A percentile compares a stretch with the other conserved stretches of the same genome.
phyloP scores from a whole-genome alignment of 2,888 invertebrate genomes.

The Callinectes sapidus region DNA sequence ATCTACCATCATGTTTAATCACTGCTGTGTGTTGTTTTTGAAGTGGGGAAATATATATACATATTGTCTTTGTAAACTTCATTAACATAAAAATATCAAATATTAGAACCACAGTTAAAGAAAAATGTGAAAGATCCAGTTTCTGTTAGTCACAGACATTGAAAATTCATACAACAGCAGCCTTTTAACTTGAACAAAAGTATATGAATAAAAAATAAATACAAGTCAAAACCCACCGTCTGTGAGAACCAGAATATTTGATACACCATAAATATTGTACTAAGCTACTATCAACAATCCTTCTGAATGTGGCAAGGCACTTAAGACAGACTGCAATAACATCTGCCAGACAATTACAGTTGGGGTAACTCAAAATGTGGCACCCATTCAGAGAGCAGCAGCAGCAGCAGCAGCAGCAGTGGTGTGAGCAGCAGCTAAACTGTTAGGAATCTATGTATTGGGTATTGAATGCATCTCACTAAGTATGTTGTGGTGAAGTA shows the following conservation, averaged over 20 bases:
- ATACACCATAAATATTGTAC: conserved; percentile 45
- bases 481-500: background rate
- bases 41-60: conserved; percentile 5
- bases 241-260: conserved; percentile 42
- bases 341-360: background rate
- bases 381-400: conserved; percentile 17
- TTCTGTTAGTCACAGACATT: conserved; percentile 42
- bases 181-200: conserved; percentile 14
- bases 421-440: background rate
- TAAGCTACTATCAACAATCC: conserved; percentile 62
- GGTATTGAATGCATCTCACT: background rate
- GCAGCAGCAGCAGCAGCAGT: background rate
- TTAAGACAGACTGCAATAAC: conserved; percentile 47
- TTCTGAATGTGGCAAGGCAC: conserved; percentile 61
- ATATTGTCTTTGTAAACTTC: conserved; percentile 46
- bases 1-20: background rate
- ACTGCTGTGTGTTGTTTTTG: background rate
- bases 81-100: conserved; percentile 63
- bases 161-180: conserved; percentile 11
- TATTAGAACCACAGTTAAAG: conserved; percentile 50
- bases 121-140: conserved; percentile 51
- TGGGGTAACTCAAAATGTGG: background rate
- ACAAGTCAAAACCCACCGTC: background rate
- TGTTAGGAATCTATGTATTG: background rate
- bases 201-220: background rate